Evolutionary conservation across 2,888 invertebrate species (phyloP), one percentile per base, ranked within the genome.

Genomic region (Rutpela maculata): DNA sequence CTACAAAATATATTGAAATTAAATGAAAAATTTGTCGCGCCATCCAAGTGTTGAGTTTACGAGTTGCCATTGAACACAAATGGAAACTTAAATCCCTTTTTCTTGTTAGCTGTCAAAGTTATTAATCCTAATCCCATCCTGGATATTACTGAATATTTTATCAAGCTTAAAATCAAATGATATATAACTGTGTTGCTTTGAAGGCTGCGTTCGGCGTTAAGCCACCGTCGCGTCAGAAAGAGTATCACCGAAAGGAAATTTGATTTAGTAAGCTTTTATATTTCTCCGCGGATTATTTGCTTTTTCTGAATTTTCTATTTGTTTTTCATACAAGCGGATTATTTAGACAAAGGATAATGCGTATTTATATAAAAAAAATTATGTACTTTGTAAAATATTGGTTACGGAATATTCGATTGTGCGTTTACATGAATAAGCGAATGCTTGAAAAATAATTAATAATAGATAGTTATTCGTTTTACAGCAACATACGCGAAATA

Each of bases 201-300:
- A 65, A 18, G 65, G 65, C 65, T 65, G 65, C 12, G 65, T 17
- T 43, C 43, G 65, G 50, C 6, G 50, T 50, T 50, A 50, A 50
- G 50, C 50, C 50, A n/a, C 50, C 50, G 15, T 50, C 38, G 17
- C 50, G 15, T 50, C 38, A 38, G 19, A 65, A 65, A 65, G 65
- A 63, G 63, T 65, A 65, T 65, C 65, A 65, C 35, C 65, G 65
- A n/a, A 26, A 31, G 62, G 65, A 43, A 65, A 65, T 65, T 65
- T 38, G 65, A 65, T 65, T 65, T 65, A 38, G 65, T 17, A 38
- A 19, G 38, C 38, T 17, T 65, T 65, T 19, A 17, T 38, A 50
- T 65, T 65, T 19, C 65, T 43, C 19, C 17, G 2, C 65, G 65
- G 50, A 50, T 50, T 50, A 50, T 50, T 50, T 50, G 50, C 50